A percentile compares a stretch with the other conserved stretches of the same genome.
Conservation (phyloP, 2,797 vertebrate genomes). For the Arnoldichthys spilopterus region DNA sequence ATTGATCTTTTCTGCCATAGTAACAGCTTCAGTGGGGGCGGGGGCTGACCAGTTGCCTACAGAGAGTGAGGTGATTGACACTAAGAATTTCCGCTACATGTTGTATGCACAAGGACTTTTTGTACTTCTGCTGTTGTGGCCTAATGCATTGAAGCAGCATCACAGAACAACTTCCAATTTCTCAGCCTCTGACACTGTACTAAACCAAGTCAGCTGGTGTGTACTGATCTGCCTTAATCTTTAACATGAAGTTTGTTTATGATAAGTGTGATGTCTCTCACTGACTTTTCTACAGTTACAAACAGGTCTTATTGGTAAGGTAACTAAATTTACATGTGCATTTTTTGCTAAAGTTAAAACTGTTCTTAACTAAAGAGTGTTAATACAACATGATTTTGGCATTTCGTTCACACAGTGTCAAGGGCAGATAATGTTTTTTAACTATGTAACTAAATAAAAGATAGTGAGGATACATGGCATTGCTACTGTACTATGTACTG, state of each 20-base stretch:
- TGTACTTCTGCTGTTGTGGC: background rate
- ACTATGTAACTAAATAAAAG: no score
- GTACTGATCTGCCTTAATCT: background rate
- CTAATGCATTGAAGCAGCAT: background rate
- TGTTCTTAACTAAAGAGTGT: background rate
- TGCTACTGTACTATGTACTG: no score
- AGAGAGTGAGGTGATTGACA: slow-evolving; percentile 52
- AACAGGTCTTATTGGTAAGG: no score
- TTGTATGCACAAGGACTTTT: slow-evolving; percentile 14
- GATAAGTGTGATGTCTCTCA: background rate
- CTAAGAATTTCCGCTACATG: slow-evolving; percentile 39
- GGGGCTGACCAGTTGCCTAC: slow-evolving; percentile 40
- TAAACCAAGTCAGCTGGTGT: background rate
- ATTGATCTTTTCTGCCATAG: slow-evolving; percentile 26
- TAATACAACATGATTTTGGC: background rate
- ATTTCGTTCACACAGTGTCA: no score
- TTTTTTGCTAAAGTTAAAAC: no score
- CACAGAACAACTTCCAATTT: background rate
- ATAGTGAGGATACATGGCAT: no score
- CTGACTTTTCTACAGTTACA: background rate
- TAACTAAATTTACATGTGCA: no score
- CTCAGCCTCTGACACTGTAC: background rate
- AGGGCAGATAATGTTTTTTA: no score
- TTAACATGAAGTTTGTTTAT: background rate
- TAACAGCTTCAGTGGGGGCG: slow-evolving; percentile 27